Conservation (phyloP, 2,113 vertebrate genomes). For the Pachyramphus minor region DNA sequence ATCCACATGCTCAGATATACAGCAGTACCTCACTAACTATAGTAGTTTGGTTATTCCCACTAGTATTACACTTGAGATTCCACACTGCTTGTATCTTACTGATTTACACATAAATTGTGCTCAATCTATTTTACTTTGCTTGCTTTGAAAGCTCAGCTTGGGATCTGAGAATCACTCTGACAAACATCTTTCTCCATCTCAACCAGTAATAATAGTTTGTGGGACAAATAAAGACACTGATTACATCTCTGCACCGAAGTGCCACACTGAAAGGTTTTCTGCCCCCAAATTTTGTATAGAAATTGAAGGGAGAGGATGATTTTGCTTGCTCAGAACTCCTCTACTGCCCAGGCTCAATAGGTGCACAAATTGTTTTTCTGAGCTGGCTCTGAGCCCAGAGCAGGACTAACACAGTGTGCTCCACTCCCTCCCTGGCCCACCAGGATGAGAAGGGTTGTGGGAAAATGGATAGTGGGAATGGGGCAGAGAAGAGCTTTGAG, state of each 20-base stretch:
- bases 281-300: neutral
- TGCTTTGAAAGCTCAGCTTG: neutral
- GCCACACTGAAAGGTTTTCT: neutral
- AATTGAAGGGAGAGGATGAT: neutral
- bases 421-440: neutral
- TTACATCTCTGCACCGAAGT: neutral
- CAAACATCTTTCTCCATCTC: neutral
- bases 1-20: neutral
- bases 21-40: neutral
- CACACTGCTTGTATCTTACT: neutral
- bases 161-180: neutral
- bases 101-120: neutral
- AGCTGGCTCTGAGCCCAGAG: neutral
- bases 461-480: neutral
- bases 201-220: neutral
- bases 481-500: neutral
- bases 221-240: neutral
- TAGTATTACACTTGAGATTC: neutral
- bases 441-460: neutral
- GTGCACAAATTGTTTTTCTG: neutral
- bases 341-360: neutral
- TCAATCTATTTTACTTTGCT: constrained; percentile 6
- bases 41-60: neutral
- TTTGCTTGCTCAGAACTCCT: neutral
- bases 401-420: neutral